phyloP scores from a whole-genome alignment of 2,113 vertebrate species.

The Gavialis gangeticus region DNA sequence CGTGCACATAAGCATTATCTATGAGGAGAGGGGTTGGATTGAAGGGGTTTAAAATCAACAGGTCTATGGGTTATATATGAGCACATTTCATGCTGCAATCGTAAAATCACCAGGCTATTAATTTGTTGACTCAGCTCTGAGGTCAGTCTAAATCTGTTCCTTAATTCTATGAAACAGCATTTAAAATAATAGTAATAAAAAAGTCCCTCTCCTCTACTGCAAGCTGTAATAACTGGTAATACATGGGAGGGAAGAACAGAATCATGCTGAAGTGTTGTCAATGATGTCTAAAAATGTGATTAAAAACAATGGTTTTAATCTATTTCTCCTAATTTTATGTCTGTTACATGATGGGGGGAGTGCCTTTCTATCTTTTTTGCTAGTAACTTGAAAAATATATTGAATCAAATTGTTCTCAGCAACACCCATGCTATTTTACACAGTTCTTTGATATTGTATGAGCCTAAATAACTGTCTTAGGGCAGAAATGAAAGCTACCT shows the following conservation, averaged over 20 bases:
- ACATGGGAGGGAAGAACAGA: conserved; percentile 20
- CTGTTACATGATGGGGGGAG: conserved; percentile 12
- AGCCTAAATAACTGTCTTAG: conserved; percentile 65
- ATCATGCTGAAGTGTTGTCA: neutral
- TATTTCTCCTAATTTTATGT: conserved; percentile 19
- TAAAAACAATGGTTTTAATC: conserved; percentile 15
- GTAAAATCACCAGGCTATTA: conserved; percentile 14
- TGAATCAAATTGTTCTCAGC: conserved; percentile 71
- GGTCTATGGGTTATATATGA: neutral
- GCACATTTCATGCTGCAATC: neutral
- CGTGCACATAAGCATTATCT: neutral
- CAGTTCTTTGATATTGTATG: conserved; percentile 67
- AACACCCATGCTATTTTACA: conserved; percentile 72
- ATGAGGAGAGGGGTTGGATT: neutral
- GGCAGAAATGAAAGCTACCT: conserved; percentile 65
- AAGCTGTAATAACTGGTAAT: conserved; percentile 7
- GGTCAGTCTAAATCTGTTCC: neutral
- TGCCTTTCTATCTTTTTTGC: conserved; percentile 60
- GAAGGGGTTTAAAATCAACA: too few species aligned
- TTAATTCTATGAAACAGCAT: neutral
- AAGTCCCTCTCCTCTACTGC: neutral
- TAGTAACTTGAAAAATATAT: conserved; percentile 71
- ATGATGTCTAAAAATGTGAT: conserved; percentile 52
- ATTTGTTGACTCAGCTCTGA: conserved; percentile 13
- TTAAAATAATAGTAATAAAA: neutral